These are phyloP conservation scores for Scaptomyza hsui DNA, from an alignment of 1,140 invertebrate genomes.

Conservation along the genomic window DNA sequence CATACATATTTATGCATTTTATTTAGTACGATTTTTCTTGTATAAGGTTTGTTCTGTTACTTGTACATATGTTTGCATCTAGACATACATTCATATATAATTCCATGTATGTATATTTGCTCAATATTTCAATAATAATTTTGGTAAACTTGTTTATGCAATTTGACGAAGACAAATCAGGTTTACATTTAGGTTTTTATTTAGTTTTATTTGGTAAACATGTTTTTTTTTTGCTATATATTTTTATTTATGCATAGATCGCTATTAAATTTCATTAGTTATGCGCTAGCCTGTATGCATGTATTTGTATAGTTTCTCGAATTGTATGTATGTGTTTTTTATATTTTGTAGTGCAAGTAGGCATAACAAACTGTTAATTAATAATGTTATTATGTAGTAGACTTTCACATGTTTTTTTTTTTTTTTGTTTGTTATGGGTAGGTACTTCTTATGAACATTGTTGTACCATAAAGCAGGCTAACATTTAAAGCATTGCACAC, in stretches of 20 bases:
- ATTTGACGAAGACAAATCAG: slow-evolving; percentile 51
- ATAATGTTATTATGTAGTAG: slow-evolving; percentile 12
- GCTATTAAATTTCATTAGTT: slow-evolving; percentile 73
- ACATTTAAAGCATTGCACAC: slow-evolving; percentile 77
- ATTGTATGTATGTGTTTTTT: slow-evolving; percentile 32
- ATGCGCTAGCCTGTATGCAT: slow-evolving; percentile 60
- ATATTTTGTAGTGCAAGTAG: slow-evolving; percentile 38
- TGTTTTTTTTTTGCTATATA: slow-evolving; percentile 47
- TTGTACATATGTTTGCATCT: slow-evolving; percentile 39
- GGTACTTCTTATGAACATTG: slow-evolving; percentile 71
- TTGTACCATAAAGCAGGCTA: slow-evolving; percentile 81
- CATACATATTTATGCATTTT: slow-evolving; percentile 63
- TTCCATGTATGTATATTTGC: slow-evolving; percentile 20
- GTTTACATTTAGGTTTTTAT: slow-evolving; percentile 51
- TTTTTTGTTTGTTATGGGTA: slow-evolving; percentile 54
- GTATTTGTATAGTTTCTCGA: slow-evolving; percentile 51
- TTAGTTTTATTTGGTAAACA: slow-evolving; percentile 41
- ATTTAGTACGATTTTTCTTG: slow-evolving; percentile 66
- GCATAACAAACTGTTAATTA: slow-evolving; percentile 64
- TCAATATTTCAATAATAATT: slow-evolving; percentile 55
- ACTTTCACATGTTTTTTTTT: slow-evolving; percentile 42
- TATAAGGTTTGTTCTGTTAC: slow-evolving; percentile 34
- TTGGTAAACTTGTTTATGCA: slow-evolving; percentile 50
- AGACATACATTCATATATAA: not conserved
- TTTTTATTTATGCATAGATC: slow-evolving; percentile 49